Base-by-base conservation (phyloP, 2,113 vertebrate species). In the Onychorhynchus coronatus region DNA sequence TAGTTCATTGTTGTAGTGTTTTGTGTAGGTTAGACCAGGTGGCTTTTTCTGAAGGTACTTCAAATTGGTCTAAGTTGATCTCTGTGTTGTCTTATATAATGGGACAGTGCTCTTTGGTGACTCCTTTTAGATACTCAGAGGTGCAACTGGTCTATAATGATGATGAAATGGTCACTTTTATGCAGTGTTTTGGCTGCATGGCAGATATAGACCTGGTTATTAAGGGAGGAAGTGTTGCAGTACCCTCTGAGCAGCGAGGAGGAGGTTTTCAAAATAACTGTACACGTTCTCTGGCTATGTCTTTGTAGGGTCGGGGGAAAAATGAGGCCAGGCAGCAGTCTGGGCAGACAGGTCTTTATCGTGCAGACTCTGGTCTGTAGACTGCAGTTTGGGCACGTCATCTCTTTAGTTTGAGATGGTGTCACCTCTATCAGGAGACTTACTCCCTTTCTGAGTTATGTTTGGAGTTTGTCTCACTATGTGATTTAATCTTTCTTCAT, bases 211-310 rank as follows among this genome's bases (percentile, higher is more conserved):
- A 22, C 46, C 25, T 91, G 41, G 21, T 66, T 81, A 35, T 74
- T 74, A 52, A 83, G 50, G 68, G 74, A 12, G 71, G 13, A 71
- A 47, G 10, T 80, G 31, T 3, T 83, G 53, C 49, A n/a, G 14
- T 66, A 35, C 18, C 10, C 5, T 84, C 52, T 50, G 24, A 73
- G 25, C 23, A 78, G 12, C 31, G 44, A 65, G 58, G 12, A 65
- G 22, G 11, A 33, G 31, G 11, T 71, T 87, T 89, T 71, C 31
- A 37, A 9, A 80, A 27, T 63, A 76, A 17, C 31, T 59, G 11
- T 44, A 15, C 8, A 0, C 0, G 0, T 25, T 59, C 30, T 56
- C 31, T 81, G 55, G 16, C 44, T 65, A 1, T 53, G 22, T 41
- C 13, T 37, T 58, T 27, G 20, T 31, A 71, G 14, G 2, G 14